Evolutionary conservation across 35 echinoderm and acorn worm genomes (phyloP), one percentile per base, ranked within the genome.

Genomic region (Acanthaster planci): DNA sequence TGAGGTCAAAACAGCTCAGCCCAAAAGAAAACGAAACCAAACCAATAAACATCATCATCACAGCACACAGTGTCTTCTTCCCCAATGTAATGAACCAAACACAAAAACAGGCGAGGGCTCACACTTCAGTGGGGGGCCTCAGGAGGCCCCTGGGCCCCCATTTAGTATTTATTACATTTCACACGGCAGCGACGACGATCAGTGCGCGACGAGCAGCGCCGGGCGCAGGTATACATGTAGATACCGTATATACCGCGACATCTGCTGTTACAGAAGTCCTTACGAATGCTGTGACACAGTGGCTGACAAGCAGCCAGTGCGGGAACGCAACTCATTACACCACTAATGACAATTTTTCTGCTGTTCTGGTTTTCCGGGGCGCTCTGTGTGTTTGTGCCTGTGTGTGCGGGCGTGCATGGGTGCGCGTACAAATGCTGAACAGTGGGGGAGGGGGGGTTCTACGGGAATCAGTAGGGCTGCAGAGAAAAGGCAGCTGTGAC

Each of bases 81-180:
- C 34, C 34, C 23, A 9, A 36, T 26, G 30, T 72, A 30, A 72
- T 29, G 23, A 72, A 4, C 64, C 64, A 72, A 59, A 59, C 56
- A 59, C 56, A 26, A 59, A 72, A 72, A 72, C 64, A 72, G 64
- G 30, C 26, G 14, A 30, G 21, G 26, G 2, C 26, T 35, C 3
- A 72, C 64, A 72, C 64, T 35, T 72, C 64, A 12, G 30, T 72
- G 14, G 10, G 8, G 30, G 42, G 4, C 34, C 64, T 29, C 64
- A 8, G 64, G 64, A 72, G 64, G 64, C 26, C 26, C 2, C 23
- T 1, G 21, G 64, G 34, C 5, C 34, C 64, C 2, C 64, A 72
- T 72, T 72, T 72, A 72, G 64, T 72, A 72, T 72, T 72, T 72
- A 72, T 72, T 72, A 72, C 64, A 72, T 72, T 72, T 72, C 64